phyloP scores from a whole-genome alignment of 2,113 vertebrate species.

The Neoarius graeffei region DNA sequence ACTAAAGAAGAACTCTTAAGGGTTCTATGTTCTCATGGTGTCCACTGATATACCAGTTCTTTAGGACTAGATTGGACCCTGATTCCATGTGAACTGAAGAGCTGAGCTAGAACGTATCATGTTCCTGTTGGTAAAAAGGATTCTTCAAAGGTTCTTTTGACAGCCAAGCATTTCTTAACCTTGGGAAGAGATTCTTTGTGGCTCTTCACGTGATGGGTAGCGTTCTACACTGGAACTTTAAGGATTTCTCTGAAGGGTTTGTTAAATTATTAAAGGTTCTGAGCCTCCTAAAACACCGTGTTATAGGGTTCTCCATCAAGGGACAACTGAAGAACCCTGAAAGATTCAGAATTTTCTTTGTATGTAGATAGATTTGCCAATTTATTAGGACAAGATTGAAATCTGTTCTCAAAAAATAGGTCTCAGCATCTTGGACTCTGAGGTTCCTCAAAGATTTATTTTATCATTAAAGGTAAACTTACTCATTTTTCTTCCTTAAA shows the following conservation, averaged over 20 bases:
- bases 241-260: neutral
- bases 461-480: neutral
- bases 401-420: neutral
- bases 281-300: neutral
- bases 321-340: neutral
- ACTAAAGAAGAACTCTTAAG: neutral
- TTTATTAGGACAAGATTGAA: neutral
- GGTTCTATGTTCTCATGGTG: neutral
- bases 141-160: neutral
- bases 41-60: neutral
- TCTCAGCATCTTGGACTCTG: neutral
- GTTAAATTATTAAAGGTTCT: neutral
- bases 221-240: neutral
- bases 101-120: neutral
- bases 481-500: neutral
- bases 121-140: neutral
- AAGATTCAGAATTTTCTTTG: neutral
- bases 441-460: neutral
- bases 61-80: neutral
- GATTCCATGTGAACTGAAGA: neutral
- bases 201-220: too few species aligned
- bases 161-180: neutral
- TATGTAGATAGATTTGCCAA: neutral
- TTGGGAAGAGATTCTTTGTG: neutral
- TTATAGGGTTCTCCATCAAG: neutral